phyloP scores from a whole-genome alignment of 2,888 invertebrate genomes.

The Eumerus sabulonum region DNA sequence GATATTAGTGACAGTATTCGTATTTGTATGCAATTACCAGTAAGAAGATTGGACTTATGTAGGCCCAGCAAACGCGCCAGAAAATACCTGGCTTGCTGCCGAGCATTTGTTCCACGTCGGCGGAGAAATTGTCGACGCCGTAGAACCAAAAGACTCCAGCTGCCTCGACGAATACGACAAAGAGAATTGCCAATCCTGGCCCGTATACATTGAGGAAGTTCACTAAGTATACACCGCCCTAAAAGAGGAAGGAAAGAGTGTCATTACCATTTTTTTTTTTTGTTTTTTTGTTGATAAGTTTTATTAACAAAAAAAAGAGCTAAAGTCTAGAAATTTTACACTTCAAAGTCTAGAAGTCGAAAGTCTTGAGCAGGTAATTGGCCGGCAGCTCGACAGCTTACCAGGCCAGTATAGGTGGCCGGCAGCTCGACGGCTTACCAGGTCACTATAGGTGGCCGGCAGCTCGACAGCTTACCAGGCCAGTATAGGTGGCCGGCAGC shows the following conservation, averaged over 20 bases:
- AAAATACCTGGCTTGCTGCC: conserved; percentile 88
- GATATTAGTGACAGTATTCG: background rate
- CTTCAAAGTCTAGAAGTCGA: no score
- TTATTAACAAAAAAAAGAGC: no score
- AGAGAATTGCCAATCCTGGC: conserved; percentile 91
- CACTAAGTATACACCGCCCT: conserved; percentile 94
- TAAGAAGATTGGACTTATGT: conserved; percentile 91
- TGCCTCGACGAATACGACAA: conserved; percentile 94
- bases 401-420: no score
- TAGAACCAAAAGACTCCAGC: conserved; percentile 95
- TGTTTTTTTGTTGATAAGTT: no score
- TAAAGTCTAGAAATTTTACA: no score
- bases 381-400: no score
- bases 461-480: no score
- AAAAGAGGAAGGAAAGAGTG: conserved; percentile 13
- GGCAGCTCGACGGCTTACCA: no score
- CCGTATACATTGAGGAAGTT: conserved; percentile 93
- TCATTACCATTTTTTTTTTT: no score
- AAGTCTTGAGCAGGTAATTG: no score
- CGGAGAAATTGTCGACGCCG: conserved; percentile 89
- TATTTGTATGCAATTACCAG: conserved; percentile 81
- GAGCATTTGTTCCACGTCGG: conserved; percentile 90
- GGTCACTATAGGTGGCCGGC: no score
- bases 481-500: no score
- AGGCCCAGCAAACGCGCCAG: conserved; percentile 92